Evolutionary conservation across 2,888 invertebrate genomes (phyloP), one percentile per base, ranked within the genome.

Genomic region (Stenolophus ochropezus): DNA sequence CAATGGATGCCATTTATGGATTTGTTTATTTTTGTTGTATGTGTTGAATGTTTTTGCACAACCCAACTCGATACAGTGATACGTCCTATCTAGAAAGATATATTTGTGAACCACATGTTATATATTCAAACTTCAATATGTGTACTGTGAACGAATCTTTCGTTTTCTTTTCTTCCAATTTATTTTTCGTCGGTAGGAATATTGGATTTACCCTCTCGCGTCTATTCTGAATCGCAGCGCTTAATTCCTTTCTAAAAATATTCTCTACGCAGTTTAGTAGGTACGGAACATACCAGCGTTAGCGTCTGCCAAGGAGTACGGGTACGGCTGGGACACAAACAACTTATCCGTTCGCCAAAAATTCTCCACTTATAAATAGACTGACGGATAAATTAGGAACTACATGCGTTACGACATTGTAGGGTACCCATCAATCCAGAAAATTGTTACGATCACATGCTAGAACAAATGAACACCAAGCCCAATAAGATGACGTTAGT

Each of bases 211-310:
- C 27, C 53, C 25, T 53, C 42, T 53, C 6, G 56, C 61, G 16
- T 42, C 33, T 16, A 27, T 33, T 33, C 23, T 76, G 33, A 56
- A 58, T 76, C 56, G 58, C n/a, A 51, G 69, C n/a, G n/a, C 78
- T 79, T 77, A 69, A 79, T 79, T 79, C 78, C 51, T 23, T 49
- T 82, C 83, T 83, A 83, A 83, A 83, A 83, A 83, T 83, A 83
- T 51, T 27, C 75, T 74, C 76, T 82, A 80, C 83, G 83, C 78
- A 83, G 82, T 83, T 83, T 82, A 56, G 75, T 82, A 58, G 74
- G 79, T 83, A 83, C 78, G 76, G 82, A 82, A 82, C 82, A 83
- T 82, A 82, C 83, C 82, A 80, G 18, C 33, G 58, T 33, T 49
- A 23, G 33, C 61, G n/a, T 20, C 23, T 42, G 69, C 47, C 47